Percentiles rank a stretch among this genome's conserved stretches.
Evolutionary conservation across 2,888 invertebrate genomes (phyloP).

Genomic region (Epinotia demarniana): DNA sequence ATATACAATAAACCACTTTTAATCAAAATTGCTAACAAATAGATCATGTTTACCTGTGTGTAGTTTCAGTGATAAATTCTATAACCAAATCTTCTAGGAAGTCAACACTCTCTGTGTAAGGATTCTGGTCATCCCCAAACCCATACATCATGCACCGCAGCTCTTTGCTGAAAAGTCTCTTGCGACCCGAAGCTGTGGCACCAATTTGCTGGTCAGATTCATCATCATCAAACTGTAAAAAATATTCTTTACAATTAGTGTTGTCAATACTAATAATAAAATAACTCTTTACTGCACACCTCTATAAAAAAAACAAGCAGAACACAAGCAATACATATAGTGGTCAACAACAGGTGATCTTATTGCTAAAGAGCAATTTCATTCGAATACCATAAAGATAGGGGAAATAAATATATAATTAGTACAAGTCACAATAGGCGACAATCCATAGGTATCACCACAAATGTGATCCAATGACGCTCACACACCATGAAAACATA

Average conservation of each 20-base stretch:
- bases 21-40: neutral
- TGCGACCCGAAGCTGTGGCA: conserved; percentile 88
- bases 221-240: conserved; percentile 86
- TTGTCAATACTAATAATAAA: neutral
- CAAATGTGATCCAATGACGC: too few relatives aligned
- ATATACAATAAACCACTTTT: neutral
- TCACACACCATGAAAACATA: neutral
- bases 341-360: too few relatives aligned
- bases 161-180: conserved; percentile 95
- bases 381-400: too few relatives aligned
- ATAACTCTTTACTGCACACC: neutral
- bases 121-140: conserved; percentile 99
- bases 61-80: conserved; percentile 98
- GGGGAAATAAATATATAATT: too few relatives aligned
- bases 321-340: too few relatives aligned
- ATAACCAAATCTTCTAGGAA: conserved; percentile 98
- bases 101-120: conserved; percentile 99
- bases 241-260: neutral
- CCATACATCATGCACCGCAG: conserved; percentile 99
- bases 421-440: too few relatives aligned
- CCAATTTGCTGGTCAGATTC: conserved; percentile 89
- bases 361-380: too few relatives aligned
- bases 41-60: conserved; percentile 85
- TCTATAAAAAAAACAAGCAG: neutral
- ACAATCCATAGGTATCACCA: too few relatives aligned